Evolutionary conservation across 2,113 vertebrate species (phyloP).

Genomic region (Psammodynastes pulverulentus): DNA sequence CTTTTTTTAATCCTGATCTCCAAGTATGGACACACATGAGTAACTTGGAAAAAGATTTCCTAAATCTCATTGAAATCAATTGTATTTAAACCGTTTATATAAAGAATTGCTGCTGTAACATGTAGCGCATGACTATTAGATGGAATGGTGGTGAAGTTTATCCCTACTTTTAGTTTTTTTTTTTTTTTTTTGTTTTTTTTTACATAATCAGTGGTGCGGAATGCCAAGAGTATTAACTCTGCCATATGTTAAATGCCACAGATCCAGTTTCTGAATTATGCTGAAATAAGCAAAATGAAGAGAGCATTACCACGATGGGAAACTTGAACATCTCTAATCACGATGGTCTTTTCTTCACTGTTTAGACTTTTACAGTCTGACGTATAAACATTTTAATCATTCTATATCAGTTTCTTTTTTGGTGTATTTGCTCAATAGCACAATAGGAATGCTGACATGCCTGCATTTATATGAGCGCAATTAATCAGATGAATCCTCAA

Average conservation of each 20-base stretch:
- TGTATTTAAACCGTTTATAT: background rate
- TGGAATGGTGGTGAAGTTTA: background rate
- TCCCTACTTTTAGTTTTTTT: background rate
- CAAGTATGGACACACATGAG: background rate
- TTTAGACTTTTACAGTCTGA: background rate
- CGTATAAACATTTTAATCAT: background rate
- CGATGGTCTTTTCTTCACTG: background rate
- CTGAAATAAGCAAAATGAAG: background rate
- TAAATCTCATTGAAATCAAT: background rate
- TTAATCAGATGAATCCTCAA: background rate
- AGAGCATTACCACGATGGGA: background rate
- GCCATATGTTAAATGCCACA: background rate
- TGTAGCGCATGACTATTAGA: background rate
- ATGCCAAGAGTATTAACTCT: background rate
- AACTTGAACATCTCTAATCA: background rate
- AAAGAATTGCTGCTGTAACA: background rate
- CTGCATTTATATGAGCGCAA: background rate
- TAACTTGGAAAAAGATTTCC: background rate
- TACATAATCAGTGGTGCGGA: background rate
- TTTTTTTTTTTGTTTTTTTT: background rate
- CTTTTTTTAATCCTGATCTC: background rate
- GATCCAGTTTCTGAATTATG: background rate
- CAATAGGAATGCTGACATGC: background rate
- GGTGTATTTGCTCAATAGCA: background rate
- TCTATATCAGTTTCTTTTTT: background rate